Percentiles rank a stretch among this genome's conserved stretches.
These are phyloP conservation scores for Pseudochirops corinnae DNA, from an alignment of 2,797 vertebrate species.

Conservation along the genomic window DNA sequence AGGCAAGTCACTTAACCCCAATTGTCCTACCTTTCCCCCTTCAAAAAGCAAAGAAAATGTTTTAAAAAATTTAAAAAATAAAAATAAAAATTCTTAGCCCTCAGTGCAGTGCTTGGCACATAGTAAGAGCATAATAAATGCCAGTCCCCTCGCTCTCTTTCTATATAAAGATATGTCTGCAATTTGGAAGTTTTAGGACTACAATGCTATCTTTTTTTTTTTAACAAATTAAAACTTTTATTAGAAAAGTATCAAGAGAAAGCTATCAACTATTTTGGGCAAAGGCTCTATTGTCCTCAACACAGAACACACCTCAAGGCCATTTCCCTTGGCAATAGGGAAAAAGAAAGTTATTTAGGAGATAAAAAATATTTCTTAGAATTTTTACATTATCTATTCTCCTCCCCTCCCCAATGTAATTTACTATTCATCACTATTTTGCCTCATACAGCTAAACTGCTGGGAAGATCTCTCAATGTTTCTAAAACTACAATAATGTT, in stretches of 20 bases:
- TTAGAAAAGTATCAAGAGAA: background rate
- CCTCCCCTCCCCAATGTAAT: background rate
- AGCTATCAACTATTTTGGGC: background rate
- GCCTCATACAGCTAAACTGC: background rate
- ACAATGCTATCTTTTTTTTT: background rate
- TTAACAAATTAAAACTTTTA: background rate
- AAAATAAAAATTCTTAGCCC: background rate
- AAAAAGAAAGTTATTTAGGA: background rate
- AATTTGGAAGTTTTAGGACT: background rate
- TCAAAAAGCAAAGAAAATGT: too few relatives aligned
- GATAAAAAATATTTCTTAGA: background rate
- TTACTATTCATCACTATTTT: background rate
- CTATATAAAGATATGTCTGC: background rate
- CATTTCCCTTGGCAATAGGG: background rate
- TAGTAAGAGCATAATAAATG: background rate
- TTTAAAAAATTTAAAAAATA: too few relatives aligned
- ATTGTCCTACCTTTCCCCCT: too few relatives aligned
- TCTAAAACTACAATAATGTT: background rate
- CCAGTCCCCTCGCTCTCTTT: background rate
- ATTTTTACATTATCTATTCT: background rate
- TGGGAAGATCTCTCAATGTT: background rate
- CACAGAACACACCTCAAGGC: background rate
- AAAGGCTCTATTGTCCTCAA: background rate
- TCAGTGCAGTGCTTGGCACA: background rate
- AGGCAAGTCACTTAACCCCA: too few relatives aligned